Conservation (phyloP, 2,888 invertebrate species). For the Nowickia ferox region DNA sequence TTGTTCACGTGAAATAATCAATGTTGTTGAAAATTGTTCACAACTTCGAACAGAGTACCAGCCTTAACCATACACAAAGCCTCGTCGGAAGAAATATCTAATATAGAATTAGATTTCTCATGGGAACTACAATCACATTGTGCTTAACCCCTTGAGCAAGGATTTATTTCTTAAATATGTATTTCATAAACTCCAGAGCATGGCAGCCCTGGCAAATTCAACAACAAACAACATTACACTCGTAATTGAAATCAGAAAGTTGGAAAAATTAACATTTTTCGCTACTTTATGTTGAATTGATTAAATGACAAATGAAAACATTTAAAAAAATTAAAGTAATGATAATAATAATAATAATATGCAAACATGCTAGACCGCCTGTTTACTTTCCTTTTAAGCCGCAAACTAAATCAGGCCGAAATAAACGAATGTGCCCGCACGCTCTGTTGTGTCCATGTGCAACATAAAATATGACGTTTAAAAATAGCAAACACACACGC, state of each 20-base stretch:
- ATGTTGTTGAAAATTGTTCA: too few species aligned
- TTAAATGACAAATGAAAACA: conserved; percentile 69
- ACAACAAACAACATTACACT: neutral
- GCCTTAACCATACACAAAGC: too few species aligned
- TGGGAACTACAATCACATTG: too few species aligned
- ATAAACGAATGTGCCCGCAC: conserved; percentile 53
- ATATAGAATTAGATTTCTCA: too few species aligned
- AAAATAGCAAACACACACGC: neutral
- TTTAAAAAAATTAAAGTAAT: neutral
- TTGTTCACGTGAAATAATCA: too few species aligned
- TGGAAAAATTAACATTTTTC: conserved; percentile 66
- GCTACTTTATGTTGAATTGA: conserved; percentile 66
- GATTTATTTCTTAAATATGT: neutral
- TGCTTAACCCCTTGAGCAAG: too few species aligned
- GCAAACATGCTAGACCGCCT: conserved; percentile 62
- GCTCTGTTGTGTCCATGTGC: conserved; percentile 22
- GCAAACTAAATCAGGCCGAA: conserved; percentile 69
- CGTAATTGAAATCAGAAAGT: conserved; percentile 65
- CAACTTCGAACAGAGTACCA: too few species aligned
- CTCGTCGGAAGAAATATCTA: too few species aligned
- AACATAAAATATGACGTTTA: conserved; percentile 48
- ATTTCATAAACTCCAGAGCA: neutral
- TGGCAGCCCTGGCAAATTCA: conserved; percentile 40
- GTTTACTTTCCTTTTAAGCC: conserved; percentile 70
- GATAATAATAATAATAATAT: conserved; percentile 47